Evolutionary conservation across 1,140 invertebrate genomes (phyloP).

Genomic region (Drosophila subobscura): DNA sequence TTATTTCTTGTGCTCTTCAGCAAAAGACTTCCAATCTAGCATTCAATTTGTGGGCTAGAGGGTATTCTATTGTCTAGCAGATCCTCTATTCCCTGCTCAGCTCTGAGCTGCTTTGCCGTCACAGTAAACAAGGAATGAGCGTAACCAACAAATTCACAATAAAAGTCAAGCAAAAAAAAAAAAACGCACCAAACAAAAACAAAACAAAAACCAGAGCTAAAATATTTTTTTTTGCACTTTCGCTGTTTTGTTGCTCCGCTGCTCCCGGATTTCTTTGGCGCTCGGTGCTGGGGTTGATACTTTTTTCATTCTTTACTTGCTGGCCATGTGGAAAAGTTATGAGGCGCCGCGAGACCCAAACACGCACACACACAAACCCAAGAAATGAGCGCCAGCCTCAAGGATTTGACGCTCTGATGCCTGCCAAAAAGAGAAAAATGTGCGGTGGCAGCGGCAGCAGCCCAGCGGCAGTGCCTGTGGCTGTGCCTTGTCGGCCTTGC

Average conservation of each 20-base stretch:
- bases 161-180: neutral
- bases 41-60: too few species aligned
- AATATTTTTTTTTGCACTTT: constrained; percentile 11
- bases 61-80: too few species aligned
- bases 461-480: too few species aligned
- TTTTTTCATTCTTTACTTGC: constrained; percentile 6
- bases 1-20: too few species aligned
- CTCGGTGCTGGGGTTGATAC: too few species aligned
- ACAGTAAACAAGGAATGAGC: too few species aligned
- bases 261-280: too few species aligned
- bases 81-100: too few species aligned
- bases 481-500: neutral
- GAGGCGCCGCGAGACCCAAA: constrained; percentile 41
- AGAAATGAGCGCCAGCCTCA: constrained; percentile 17
- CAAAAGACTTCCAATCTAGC: too few species aligned
- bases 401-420: constrained; percentile 34
- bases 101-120: too few species aligned
- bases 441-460: too few species aligned
- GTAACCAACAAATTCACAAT: neutral
- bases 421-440: constrained; percentile 14
- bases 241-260: constrained; percentile 17
- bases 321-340: constrained; percentile 62
- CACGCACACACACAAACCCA: neutral
- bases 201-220: neutral
- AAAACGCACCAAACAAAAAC: neutral